Base-by-base conservation (phyloP, 2,888 invertebrate genomes). In the Syrista parreyssii region DNA sequence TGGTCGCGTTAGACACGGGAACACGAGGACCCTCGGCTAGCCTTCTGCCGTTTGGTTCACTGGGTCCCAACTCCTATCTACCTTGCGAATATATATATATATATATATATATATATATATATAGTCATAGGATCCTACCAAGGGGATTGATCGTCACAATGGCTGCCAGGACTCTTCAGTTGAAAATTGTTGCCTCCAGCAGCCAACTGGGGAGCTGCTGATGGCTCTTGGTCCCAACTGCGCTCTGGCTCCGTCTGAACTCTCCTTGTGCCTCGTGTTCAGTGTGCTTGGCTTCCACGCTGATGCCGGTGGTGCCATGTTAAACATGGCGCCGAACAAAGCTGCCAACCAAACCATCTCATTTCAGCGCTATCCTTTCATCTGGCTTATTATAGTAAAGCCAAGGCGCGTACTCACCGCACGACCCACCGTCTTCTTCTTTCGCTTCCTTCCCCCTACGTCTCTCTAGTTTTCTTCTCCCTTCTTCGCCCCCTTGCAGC, bases 271-370 rank as follows among this genome's bases (percentile, higher is more conserved):
- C 23, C 55, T 55, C 55, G 23, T 55, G 40, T 23, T 23, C 40
- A 55, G 40, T 23, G 9, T 55, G 23, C 23, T 23, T 2, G 9
- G 23, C 23, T 55, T 55, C 23, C 55, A 55, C 86, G 87, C 87
- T 88, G 89, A 87, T 85, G 89, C 9, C 89, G 89, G 86, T 87
- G 88, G 87, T 88, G 88, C 88, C 87, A 88, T 89, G 89, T 89
- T 88, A 88, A 89, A 90, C 89, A 88, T 87, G 88, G 89, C 89
- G 88, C 88, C 89, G 87, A 84, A 88, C 89, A 89, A 89, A 89
- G 88, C 88, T 88, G 88, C 89, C 88, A 87, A 87, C 89, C 35
- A 74, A 87, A 88, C 87, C 88, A 87, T 87, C 88, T 89, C 89
- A 89, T 90, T 89, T 90, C 87, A 85, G 87, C 86, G 84, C 87